Evolutionary conservation across 1,140 invertebrate species (phyloP).

Genomic region (Zaprionus nigranus): DNA sequence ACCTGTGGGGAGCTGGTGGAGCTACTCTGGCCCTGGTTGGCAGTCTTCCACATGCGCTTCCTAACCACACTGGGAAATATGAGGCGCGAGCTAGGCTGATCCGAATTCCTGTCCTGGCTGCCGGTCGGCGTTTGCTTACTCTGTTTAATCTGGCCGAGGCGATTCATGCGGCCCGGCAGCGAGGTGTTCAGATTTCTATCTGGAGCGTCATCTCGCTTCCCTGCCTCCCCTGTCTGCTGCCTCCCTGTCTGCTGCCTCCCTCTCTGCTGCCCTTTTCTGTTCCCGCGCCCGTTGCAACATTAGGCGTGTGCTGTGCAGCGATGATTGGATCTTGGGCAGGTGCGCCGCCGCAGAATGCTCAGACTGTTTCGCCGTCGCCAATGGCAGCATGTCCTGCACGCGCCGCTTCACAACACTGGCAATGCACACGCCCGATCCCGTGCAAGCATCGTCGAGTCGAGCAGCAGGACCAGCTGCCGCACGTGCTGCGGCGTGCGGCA

Average conservation of each 20-base stretch:
- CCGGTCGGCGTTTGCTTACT: no score
- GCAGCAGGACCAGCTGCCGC: no score
- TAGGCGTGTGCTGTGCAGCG: background rate
- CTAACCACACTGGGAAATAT: slow-evolving; percentile 40
- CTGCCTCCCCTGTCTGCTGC: background rate
- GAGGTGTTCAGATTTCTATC: background rate
- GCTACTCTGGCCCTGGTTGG: background rate
- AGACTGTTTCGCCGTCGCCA: background rate
- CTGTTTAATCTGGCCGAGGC: background rate
- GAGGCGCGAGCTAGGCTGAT: background rate
- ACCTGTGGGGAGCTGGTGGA: background rate
- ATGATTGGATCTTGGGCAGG: background rate
- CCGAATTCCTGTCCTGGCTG: background rate
- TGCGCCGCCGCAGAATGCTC: background rate
- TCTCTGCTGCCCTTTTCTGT: background rate
- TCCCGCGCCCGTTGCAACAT: background rate
- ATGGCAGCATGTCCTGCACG: background rate
- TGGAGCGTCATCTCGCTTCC: background rate
- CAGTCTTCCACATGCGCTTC: slow-evolving; percentile 30
- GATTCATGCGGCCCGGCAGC: slow-evolving; percentile 8
- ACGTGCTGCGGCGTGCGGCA: no score
- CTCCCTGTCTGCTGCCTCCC: no score
- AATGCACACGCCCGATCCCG: background rate
- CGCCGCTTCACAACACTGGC: slow-evolving; percentile 2
- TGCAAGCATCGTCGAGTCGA: background rate